phyloP scores from a whole-genome alignment of 2,797 vertebrate genomes.

The Ctenochaetus hawaiiensis region DNA sequence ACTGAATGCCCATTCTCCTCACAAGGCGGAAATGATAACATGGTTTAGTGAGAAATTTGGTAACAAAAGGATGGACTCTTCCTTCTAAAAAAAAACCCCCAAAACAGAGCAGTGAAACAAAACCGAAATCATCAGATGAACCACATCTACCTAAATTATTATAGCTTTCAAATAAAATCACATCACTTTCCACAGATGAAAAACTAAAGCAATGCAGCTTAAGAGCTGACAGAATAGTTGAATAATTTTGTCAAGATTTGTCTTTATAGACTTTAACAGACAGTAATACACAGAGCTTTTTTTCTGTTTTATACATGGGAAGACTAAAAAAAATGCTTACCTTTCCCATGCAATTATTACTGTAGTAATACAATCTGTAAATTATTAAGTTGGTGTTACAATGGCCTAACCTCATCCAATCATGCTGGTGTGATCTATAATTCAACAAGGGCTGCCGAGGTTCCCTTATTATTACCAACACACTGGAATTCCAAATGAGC shows the following conservation, averaged over 20 bases:
- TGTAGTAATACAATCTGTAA: constrained; percentile 84
- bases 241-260: constrained; percentile 1
- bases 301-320: constrained; percentile 36
- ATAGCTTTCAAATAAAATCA: constrained; percentile 29
- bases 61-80: constrained; percentile 18
- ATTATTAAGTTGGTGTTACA: constrained; percentile 84
- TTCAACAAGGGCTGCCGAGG: constrained; percentile 82
- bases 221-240: neutral
- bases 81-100: constrained; percentile 10
- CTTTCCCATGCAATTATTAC: constrained; percentile 77
- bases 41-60: constrained; percentile 18
- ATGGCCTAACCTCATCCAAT: constrained; percentile 86
- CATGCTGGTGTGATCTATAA: constrained; percentile 83
- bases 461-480: constrained; percentile 83
- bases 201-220: constrained; percentile 27
- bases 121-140: constrained; percentile 37
- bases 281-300: constrained; percentile 14
- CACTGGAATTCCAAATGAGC: constrained; percentile 77
- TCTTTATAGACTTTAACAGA: constrained; percentile 18
- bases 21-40: constrained; percentile 54
- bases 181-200: constrained; percentile 12
- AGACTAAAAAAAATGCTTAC: constrained; percentile 50
- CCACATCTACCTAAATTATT: constrained; percentile 30
- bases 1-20: constrained; percentile 34
- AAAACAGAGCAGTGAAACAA: constrained; percentile 5